Base-by-base conservation (phyloP, 2,888 invertebrate genomes). In the Harpalus rufipes region DNA sequence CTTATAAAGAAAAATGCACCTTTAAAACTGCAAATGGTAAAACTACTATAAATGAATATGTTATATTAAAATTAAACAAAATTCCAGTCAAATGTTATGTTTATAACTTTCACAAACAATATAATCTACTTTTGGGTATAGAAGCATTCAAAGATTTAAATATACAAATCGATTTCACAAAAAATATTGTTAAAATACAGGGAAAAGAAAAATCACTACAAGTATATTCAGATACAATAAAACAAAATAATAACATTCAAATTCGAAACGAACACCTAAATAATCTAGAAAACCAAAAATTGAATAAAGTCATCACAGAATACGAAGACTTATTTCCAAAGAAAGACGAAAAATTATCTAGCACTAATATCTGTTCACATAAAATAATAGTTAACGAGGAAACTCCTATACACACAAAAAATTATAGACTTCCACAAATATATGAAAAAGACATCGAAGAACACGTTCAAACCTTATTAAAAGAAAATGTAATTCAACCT, bases 1-100 rank as follows among this genome's bases (percentile, higher is more conserved):
- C 56, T 16, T 56, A 56, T 18, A 12, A 51, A 56, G 51, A 78
- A 78, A 78, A 78, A 78, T 18, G 32, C 12, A 56, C 56, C 8
- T 78, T 78, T 12, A 78, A n/a, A 56, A 78, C 78, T 7, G 78
- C 18, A 41, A 56, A 51, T 78, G 78, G 18, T n/a, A 78, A 78
- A 78, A 21, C 58, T 12, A 56, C 56, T 7, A 18, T n/a, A 8
- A 8, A 4, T 8, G 5, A 78, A 14, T 78, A 14, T 18, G 78
- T 56, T 14, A 56, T 18, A 56, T 18, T 78, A 14, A 56, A 18
- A 18, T 7, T 78, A 16, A 78, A 78, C 16, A 78, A 78, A 78
- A 51, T 56, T 6, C 14, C 51, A 14, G 4, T 78, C 5, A 78
- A 78, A 78, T 78, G 56, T 56, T 78, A 78, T 6, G 7, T 78